Percentiles rank a stretch among this genome's conserved stretches.
Conservation (phyloP, 1,140 invertebrate genomes). For the Apis laboriosa region DNA sequence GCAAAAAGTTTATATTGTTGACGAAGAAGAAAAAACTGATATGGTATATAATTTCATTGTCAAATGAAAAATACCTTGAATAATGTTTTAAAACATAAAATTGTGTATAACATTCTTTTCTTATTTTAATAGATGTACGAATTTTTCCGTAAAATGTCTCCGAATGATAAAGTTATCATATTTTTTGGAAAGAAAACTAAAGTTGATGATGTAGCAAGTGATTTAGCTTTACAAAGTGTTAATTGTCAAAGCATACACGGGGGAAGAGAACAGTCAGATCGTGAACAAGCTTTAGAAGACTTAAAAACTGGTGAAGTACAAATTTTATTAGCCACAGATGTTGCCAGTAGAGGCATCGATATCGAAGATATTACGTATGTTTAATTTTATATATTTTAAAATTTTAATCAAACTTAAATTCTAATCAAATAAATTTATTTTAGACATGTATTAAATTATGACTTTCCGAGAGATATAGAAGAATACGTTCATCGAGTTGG, state of each 20-base stretch:
- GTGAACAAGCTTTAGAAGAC: slow-evolving; percentile 92
- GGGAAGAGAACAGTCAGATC: slow-evolving; percentile 92
- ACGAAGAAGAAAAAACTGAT: slow-evolving; percentile 87
- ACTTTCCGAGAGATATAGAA: slow-evolving; percentile 95
- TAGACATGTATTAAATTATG: slow-evolving; percentile 91
- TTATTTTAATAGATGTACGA: slow-evolving; percentile 80
- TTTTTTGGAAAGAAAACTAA: slow-evolving; percentile 93
- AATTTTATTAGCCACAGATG: slow-evolving; percentile 97
- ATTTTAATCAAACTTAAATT: neutral
- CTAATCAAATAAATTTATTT: slow-evolving; percentile 46
- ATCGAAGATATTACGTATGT: slow-evolving; percentile 94
- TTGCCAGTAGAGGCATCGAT: slow-evolving; percentile 95
- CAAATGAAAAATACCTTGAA: neutral
- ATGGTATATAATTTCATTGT: slow-evolving; percentile 76
- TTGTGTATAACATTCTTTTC: slow-evolving; percentile 4
- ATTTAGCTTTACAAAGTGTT: slow-evolving; percentile 86
- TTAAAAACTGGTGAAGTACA: slow-evolving; percentile 88
- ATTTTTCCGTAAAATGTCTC: slow-evolving; percentile 84
- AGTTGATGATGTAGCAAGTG: slow-evolving; percentile 90
- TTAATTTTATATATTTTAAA: slow-evolving; percentile 28
- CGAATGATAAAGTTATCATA: slow-evolving; percentile 91
- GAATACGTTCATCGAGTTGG: slow-evolving; percentile 95
- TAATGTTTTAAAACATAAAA: neutral
- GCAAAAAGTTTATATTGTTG: slow-evolving; percentile 88
- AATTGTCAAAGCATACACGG: slow-evolving; percentile 92